Percentiles rank a stretch among this genome's conserved stretches.
Conservation (phyloP, 2,888 invertebrate genomes). For the Fragum fragum region DNA sequence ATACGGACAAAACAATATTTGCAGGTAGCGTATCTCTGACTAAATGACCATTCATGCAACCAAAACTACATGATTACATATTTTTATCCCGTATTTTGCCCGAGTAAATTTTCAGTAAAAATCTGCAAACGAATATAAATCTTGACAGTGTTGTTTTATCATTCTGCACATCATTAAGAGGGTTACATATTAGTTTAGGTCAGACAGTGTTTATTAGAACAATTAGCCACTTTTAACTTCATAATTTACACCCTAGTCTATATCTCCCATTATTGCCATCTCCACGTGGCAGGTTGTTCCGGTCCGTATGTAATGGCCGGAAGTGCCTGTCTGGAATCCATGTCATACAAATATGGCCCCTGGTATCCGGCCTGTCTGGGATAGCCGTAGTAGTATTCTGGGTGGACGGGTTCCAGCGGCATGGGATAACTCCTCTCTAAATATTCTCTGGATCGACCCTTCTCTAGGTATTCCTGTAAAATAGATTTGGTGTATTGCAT, state of each 20-base stretch:
- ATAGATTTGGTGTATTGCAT: not conserved
- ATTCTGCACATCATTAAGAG: too few species aligned
- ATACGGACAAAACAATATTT: too few species aligned
- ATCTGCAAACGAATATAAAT: too few species aligned
- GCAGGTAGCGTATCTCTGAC: too few species aligned
- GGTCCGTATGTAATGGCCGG: constrained; percentile 67
- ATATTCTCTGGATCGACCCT: constrained; percentile 53
- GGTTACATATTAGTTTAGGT: too few species aligned
- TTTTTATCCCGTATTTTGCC: too few species aligned
- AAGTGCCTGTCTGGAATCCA: constrained; percentile 65
- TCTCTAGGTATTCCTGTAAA: constrained; percentile 45
- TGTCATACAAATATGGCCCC: constrained; percentile 71
- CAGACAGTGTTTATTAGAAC: too few species aligned
- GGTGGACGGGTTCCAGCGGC: constrained; percentile 60
- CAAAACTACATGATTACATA: too few species aligned
- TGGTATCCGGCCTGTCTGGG: constrained; percentile 34
- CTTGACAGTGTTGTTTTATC: too few species aligned
- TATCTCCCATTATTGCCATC: constrained; percentile 37
- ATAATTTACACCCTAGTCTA: not conserved
- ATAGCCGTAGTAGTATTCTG: constrained; percentile 63
- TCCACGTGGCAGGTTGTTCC: constrained; percentile 44
- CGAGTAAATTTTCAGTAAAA: too few species aligned
- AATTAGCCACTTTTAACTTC: too few species aligned
- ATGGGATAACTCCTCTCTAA: constrained; percentile 66
- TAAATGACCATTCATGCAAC: too few species aligned